Evolutionary conservation across 64 coral and sea anemone genomes (phyloP).

Genomic region (Platygyra sinensis): DNA sequence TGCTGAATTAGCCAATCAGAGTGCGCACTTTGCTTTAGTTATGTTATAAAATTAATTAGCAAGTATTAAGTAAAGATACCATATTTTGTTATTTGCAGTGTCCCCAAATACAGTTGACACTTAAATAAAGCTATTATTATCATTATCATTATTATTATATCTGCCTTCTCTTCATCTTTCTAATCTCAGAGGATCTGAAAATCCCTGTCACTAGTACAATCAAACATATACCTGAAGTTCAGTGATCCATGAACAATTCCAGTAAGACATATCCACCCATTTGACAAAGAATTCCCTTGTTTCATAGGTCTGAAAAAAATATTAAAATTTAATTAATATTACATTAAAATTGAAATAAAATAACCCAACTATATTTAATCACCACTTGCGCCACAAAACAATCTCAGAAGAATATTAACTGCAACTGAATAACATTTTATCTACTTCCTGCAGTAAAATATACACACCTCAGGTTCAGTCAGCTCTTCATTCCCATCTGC

Average conservation of each 20-base stretch:
- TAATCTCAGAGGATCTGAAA: background rate
- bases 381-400: too few relatives aligned
- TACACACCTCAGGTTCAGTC: slow-evolving; percentile 23
- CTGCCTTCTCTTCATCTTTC: background rate
- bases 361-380: too few relatives aligned
- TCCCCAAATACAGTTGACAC: too few relatives aligned
- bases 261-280: slow-evolving; percentile 94
- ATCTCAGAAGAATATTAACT: background rate
- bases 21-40: too few relatives aligned
- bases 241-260: slow-evolving; percentile 99
- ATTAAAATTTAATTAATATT: too few relatives aligned
- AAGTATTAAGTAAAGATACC: too few relatives aligned
- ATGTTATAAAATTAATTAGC: too few relatives aligned
- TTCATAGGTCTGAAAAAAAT: slow-evolving; percentile 73
- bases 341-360: too few relatives aligned
- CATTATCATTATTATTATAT: too few relatives aligned
- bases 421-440: background rate
- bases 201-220: background rate
- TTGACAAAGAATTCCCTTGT: slow-evolving; percentile 97
- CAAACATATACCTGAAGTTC: slow-evolving; percentile 82
- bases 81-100: too few relatives aligned
- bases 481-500: background rate
- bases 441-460: background rate
- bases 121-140: too few relatives aligned
- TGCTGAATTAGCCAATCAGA: too few relatives aligned